Base-by-base conservation (phyloP, 2,113 vertebrate species). In the Tragelaphus buxtoni region DNA sequence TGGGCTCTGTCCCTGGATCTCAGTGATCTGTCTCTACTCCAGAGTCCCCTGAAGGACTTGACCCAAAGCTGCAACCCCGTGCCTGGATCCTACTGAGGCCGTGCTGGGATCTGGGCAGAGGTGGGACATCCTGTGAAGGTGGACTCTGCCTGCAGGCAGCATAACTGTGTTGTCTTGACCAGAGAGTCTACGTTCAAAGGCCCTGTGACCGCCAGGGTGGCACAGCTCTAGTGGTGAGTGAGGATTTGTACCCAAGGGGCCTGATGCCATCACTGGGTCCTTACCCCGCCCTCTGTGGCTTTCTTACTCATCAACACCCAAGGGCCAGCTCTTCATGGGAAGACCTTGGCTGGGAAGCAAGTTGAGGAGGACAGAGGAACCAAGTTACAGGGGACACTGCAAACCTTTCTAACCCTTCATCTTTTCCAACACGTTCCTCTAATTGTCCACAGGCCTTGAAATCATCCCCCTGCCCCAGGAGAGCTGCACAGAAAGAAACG, bases 161-260 rank as follows among this genome's bases (percentile, higher is more conserved):
- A 1, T 30, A 1, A 3, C 18, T 9, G 9, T 13, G 24, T 4
- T 1, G 1, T 39, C 3, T 10, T 0, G 32, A 26, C 32, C 1
- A 4, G 8, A 35, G 18, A 24, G 69, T 22, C 91, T 12, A 39
- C 24, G 53, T 30, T 5, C 45, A 17, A 18, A 72, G 91, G 65
- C n/a, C 55, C 39, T 8, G 7, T 4, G 83, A 56, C 5, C 12
- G 8, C 53, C 42, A 9, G 17, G 32, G 72, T 11, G 8, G 1
- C 1, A 1, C 0, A 39, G 26, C 74, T 51, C 45, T 3, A 72
- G 32, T 2, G 0, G 17, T 3, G 20, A n/a, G 24, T 2, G 9
- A 58, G 11, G 4, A 26, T 24, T 6, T 51, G n/a, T 8, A 22
- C 20, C 22, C 10, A 7, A 53, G 60, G 12, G 35, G 18, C n/a